Conservation (phyloP, 2,797 vertebrate species). For the Pseudochirops corinnae region DNA sequence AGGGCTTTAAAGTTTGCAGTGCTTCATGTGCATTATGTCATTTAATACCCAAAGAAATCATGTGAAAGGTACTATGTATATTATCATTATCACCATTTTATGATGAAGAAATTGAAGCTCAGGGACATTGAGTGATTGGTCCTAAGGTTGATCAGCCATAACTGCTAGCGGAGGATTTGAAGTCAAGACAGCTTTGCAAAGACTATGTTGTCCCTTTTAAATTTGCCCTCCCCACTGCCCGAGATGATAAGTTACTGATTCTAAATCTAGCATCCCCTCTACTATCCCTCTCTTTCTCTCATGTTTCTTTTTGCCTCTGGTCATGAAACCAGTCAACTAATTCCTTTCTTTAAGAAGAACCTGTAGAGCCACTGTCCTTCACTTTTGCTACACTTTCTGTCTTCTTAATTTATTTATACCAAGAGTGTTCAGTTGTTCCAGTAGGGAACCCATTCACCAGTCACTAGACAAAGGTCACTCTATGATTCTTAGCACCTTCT, state of each 20-base stretch:
- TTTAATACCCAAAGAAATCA: background rate
- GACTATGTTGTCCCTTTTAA: background rate
- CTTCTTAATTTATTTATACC: background rate
- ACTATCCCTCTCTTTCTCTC: background rate
- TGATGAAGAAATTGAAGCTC: background rate
- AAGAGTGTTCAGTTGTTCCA: background rate
- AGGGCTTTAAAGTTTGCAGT: background rate
- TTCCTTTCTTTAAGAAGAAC: background rate
- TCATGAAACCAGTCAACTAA: background rate
- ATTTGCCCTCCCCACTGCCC: background rate
- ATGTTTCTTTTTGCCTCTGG: background rate
- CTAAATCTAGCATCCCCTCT: background rate
- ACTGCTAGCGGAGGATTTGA: background rate
- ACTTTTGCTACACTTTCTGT: background rate
- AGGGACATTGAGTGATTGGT: background rate
- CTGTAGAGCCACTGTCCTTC: background rate
- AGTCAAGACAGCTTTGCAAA: background rate
- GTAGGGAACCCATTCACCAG: background rate
- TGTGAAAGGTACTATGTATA: background rate
- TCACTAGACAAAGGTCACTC: background rate
- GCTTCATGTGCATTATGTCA: background rate
- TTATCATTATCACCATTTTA: background rate
- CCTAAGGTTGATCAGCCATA: background rate
- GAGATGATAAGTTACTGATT: background rate
- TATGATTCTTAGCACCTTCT: background rate